Percentiles rank a stretch among this genome's conserved stretches.
These are phyloP conservation scores for Rotaria macrura DNA, from an alignment of 2,888 invertebrate species.

Conservation along the genomic window DNA sequence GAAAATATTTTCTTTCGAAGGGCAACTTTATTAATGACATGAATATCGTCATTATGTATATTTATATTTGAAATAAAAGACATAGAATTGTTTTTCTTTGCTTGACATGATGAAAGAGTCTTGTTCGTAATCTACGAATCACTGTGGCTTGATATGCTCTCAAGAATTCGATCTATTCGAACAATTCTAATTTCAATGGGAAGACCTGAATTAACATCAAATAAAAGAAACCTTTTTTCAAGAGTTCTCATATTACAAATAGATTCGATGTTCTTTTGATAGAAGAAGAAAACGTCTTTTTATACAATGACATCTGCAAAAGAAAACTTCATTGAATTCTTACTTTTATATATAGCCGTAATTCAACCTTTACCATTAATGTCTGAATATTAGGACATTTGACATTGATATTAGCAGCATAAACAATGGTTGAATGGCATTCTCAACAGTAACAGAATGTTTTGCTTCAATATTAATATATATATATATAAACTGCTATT, in stretches of 20 bases:
- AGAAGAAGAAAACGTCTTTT: no score
- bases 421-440: not conserved
- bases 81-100: not conserved
- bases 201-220: not conserved
- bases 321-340: not conserved
- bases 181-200: not conserved
- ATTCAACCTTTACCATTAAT: not conserved
- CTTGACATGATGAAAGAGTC: not conserved
- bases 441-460: not conserved
- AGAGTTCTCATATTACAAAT: no score
- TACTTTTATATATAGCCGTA: not conserved
- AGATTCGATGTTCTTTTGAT: no score
- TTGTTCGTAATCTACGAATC: no score
- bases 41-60: not conserved
- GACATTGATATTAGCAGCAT: not conserved
- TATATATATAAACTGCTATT: not conserved
- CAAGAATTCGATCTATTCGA: not conserved
- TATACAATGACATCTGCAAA: not conserved
- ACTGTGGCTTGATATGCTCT: no score
- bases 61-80: not conserved
- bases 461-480: not conserved
- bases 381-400: not conserved
- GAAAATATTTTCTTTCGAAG: not conserved
- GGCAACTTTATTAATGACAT: not conserved
- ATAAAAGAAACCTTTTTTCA: not conserved